These are phyloP conservation scores for Dascillus cervinus DNA, from an alignment of 2,888 invertebrate species.

Conservation along the genomic window DNA sequence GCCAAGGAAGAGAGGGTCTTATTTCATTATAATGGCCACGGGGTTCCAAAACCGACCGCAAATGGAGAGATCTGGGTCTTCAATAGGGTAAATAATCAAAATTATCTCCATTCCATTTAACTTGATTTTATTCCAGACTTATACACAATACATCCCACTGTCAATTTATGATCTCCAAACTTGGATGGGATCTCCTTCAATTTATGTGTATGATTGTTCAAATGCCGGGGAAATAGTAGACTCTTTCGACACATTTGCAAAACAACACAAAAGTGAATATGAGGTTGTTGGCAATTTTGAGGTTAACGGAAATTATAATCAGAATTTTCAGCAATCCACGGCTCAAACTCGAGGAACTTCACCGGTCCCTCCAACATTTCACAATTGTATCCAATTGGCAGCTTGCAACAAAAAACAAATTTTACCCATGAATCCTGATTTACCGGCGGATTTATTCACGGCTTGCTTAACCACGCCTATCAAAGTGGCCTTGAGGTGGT, in stretches of 20 bases:
- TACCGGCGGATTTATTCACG: slow-evolving; percentile 97
- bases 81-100: slow-evolving; percentile 67
- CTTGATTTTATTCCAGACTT: slow-evolving; percentile 54
- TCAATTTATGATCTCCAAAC: slow-evolving; percentile 97
- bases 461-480: slow-evolving; percentile 98
- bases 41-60: slow-evolving; percentile 93
- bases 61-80: slow-evolving; percentile 99
- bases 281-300: slow-evolving; percentile 42
- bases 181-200: slow-evolving; percentile 99
- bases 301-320: neutral
- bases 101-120: neutral
- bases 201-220: slow-evolving; percentile 98
- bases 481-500: slow-evolving; percentile 92
- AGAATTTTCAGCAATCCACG: slow-evolving; percentile 7
- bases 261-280: slow-evolving; percentile 80
- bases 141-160: slow-evolving; percentile 98
- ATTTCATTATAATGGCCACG: slow-evolving; percentile 99
- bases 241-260: slow-evolving; percentile 80
- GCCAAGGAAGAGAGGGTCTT: slow-evolving; percentile 97
- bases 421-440: slow-evolving; percentile 93
- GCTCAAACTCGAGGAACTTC: slow-evolving; percentile 10
- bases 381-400: slow-evolving; percentile 92
- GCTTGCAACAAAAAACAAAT: slow-evolving; percentile 91
- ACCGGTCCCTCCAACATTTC: slow-evolving; percentile 54
- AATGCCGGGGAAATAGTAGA: slow-evolving; percentile 96